A percentile compares a stretch with the other conserved stretches of the same genome.
Conservation (phyloP, 2,797 vertebrate genomes). For the Karalla daura region DNA sequence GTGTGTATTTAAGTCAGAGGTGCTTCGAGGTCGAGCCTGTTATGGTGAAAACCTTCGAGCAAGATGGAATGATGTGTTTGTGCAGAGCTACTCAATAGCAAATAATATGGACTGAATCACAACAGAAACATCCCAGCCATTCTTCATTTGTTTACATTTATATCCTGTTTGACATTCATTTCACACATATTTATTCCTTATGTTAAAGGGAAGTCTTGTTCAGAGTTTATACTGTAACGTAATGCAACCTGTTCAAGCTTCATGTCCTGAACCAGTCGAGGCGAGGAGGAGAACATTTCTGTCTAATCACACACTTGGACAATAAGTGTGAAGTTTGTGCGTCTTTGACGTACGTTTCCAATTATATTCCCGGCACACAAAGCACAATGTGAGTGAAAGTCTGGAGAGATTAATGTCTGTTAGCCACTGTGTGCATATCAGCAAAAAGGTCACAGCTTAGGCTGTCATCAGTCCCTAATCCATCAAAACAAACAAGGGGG, state of each 20-base stretch:
- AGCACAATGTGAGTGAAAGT: slow-evolving; percentile 24
- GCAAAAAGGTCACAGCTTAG: slow-evolving; percentile 46
- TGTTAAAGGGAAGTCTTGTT: background rate
- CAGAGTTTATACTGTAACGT: background rate
- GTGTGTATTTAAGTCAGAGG: background rate
- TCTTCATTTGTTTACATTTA: background rate
- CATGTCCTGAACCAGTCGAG: background rate
- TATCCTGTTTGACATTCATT: no score
- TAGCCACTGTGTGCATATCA: slow-evolving; percentile 20
- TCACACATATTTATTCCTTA: background rate
- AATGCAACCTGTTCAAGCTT: background rate
- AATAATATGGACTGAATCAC: background rate
- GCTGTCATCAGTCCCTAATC: slow-evolving; percentile 49
- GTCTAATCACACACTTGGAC: background rate
- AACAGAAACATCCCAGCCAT: no score
- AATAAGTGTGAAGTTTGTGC: slow-evolving; percentile 1
- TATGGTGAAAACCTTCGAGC: background rate
- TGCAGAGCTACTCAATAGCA: background rate
- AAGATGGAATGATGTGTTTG: background rate
- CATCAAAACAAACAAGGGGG: slow-evolving; percentile 37
- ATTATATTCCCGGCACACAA: slow-evolving; percentile 19
- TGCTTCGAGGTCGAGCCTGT: background rate
- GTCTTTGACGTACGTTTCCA: slow-evolving; percentile 1
- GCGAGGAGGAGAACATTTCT: background rate
- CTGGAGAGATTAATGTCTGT: slow-evolving; percentile 38